A percentile compares a stretch with the other conserved stretches of the same genome.
phyloP scores from a whole-genome alignment of 2,888 invertebrate genomes.

The Notodonta dromedarius region DNA sequence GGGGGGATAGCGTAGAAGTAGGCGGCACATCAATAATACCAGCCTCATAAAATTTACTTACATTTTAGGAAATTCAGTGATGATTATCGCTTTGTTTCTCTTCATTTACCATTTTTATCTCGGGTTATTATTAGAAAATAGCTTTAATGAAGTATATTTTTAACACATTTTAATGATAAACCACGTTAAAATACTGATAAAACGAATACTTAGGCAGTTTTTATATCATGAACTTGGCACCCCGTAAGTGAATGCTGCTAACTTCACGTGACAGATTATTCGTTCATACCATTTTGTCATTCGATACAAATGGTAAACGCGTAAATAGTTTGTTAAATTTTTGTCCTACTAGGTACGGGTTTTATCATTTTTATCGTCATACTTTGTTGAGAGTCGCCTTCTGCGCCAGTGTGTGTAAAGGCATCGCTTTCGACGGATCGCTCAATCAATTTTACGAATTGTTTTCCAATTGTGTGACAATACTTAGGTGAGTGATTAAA shows the following conservation, averaged over 20 bases:
- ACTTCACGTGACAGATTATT: constrained; percentile 61
- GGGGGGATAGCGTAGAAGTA: constrained; percentile 44
- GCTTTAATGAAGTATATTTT: not conserved
- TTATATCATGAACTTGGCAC: constrained; percentile 37
- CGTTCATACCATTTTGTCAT: constrained; percentile 49
- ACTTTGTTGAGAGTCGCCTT: constrained; percentile 76
- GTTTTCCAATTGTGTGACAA: constrained; percentile 33
- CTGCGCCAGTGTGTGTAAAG: constrained; percentile 84
- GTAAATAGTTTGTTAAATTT: constrained; percentile 47
- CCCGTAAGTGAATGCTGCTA: constrained; percentile 40
- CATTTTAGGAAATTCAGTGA: constrained; percentile 21
- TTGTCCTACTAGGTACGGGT: constrained; percentile 40
- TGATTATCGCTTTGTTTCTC: not conserved
- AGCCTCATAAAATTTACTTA: constrained; percentile 36
- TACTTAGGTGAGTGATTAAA: constrained; percentile 52
- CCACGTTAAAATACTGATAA: not conserved
- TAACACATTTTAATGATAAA: not conserved
- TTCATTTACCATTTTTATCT: not conserved
- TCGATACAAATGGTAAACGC: constrained; percentile 55
- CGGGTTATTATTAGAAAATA: not conserved
- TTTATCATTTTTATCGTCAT: constrained; percentile 55
- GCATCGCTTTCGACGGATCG: constrained; percentile 70
- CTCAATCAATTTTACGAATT: constrained; percentile 20
- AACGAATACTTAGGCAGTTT: constrained; percentile 32
- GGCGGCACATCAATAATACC: constrained; percentile 54